phyloP scores from a whole-genome alignment of 2,888 invertebrate species.

The Amaurobius ferox region DNA sequence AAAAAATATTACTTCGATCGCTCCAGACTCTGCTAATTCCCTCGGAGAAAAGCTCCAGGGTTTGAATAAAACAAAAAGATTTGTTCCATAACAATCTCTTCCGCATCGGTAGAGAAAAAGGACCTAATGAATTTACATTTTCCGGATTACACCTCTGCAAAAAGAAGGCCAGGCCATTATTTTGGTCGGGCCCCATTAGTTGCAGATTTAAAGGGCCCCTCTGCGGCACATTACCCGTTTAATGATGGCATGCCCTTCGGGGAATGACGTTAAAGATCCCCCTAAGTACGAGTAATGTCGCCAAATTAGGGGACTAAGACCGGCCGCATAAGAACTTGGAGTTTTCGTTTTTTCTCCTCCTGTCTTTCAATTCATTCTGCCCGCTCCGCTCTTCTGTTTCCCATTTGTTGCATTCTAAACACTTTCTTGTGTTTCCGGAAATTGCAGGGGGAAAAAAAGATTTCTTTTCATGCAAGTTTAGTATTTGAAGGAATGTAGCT shows the following conservation, averaged over 20 bases:
- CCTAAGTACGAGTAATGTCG: slow-evolving; percentile 71
- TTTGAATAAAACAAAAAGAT: neutral
- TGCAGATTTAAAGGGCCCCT: slow-evolving; percentile 61
- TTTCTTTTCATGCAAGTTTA: no score
- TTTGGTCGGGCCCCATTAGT: slow-evolving; percentile 69
- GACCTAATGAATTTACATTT: slow-evolving; percentile 69
- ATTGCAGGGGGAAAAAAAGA: no score
- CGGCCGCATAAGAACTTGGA: slow-evolving; percentile 25
- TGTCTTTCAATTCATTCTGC: neutral
- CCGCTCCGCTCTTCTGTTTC: no score
- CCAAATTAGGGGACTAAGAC: slow-evolving; percentile 61
- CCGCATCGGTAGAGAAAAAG: neutral
- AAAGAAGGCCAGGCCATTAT: slow-evolving; percentile 52
- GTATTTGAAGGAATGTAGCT: no score
- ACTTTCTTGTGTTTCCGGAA: slow-evolving; percentile 5
- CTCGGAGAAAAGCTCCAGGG: neutral
- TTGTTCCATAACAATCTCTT: neutral
- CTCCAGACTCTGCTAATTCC: neutral
- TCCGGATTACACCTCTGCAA: slow-evolving; percentile 49
- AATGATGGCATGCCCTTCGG: slow-evolving; percentile 58
- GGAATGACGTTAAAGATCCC: slow-evolving; percentile 59
- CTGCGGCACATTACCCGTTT: slow-evolving; percentile 68
- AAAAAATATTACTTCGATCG: neutral
- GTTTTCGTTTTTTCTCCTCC: neutral
- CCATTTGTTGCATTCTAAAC: neutral